Base-by-base conservation (phyloP, 2,888 invertebrate species). In the Hirtodrosophila confusa region DNA sequence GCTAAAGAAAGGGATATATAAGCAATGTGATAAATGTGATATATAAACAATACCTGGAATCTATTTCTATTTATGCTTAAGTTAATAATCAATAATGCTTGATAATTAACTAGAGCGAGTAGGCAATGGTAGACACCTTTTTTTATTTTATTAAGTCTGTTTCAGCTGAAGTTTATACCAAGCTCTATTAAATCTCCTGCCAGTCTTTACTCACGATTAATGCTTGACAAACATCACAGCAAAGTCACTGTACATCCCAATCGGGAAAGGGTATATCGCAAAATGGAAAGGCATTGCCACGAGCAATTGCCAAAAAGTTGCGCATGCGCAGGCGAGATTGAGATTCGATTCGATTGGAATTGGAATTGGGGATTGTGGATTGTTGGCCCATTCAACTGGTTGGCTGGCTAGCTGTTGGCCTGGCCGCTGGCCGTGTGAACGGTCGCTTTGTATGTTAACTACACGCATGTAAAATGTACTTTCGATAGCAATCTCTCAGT, bases 381-480 rank as follows among this genome's bases (percentile, higher is more conserved):
- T 74, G 74, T 72, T 72, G 67, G 61, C 56, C 51, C 68, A 72
- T 67, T 73, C 75, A 58, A 79, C 82, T 85, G 78, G 70, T 61
- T 57, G 54, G 43, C 40, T 17, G 37, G 27, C 40, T 50, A 54
- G 12, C 58, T 53, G 29, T 43, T 62, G 53, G 58, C 58, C 69
- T 39, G 23, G 44, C 36, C 31, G 31, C 29, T 54, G 70, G 85
- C 85, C 82, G 87, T 82, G 87, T 82, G 86, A 82, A 82, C 79
- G 86, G 65, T 66, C 82, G 75, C 77, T 84, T 86, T 84, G 72
- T 87, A 82, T 85, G 87, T 82, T 82, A 82, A 87, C 86, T 82
- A 87, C 85, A 82, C 82, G 82, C 82, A 82, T 82, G 86, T 82
- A 78, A 87, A 82, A 84, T 80, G 88, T 82, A 87, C 78, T 87